Evolutionary conservation across 2,797 vertebrate genomes (phyloP).

Genomic region (Sebastes steindachneri): DNA sequence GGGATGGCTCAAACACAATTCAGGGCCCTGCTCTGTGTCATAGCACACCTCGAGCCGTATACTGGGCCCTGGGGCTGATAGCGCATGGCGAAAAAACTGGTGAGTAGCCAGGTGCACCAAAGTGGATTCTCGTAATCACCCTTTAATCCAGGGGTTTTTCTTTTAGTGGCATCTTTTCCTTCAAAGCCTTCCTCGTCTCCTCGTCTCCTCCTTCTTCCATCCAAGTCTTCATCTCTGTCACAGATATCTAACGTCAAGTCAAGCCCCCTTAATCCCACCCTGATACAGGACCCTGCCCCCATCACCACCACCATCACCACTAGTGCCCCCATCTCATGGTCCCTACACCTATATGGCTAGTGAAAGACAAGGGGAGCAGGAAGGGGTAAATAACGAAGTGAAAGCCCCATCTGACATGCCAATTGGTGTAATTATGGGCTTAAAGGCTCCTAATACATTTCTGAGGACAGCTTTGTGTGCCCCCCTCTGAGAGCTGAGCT

Average conservation of each 20-base stretch:
- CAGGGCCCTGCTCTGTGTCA: background rate
- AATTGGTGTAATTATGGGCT: slow-evolving; percentile 80
- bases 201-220: background rate
- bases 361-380: slow-evolving; percentile 65
- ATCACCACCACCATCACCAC: slow-evolving; percentile 37
- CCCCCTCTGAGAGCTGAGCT: slow-evolving; percentile 41
- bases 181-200: slow-evolving; percentile 3
- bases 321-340: slow-evolving; percentile 24
- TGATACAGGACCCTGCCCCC: slow-evolving; percentile 28
- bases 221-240: slow-evolving; percentile 19
- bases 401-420: slow-evolving; percentile 70
- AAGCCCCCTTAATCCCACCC: slow-evolving; percentile 60
- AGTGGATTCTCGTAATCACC: slow-evolving; percentile 34
- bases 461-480: slow-evolving; percentile 70
- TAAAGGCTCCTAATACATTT: slow-evolving; percentile 74
- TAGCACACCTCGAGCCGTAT: background rate
- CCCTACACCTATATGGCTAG: slow-evolving; percentile 17
- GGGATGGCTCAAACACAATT: slow-evolving; percentile 33
- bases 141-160: slow-evolving; percentile 41
- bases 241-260: slow-evolving; percentile 39
- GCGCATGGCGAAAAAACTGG: background rate
- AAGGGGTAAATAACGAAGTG: slow-evolving; percentile 52
- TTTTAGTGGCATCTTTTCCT: slow-evolving; percentile 9
- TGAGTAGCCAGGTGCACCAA: slow-evolving; percentile 37
- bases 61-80: slow-evolving; percentile 19